These are phyloP conservation scores for Cephus runcator DNA, from an alignment of 2,888 invertebrate species.

Conservation along the genomic window DNA sequence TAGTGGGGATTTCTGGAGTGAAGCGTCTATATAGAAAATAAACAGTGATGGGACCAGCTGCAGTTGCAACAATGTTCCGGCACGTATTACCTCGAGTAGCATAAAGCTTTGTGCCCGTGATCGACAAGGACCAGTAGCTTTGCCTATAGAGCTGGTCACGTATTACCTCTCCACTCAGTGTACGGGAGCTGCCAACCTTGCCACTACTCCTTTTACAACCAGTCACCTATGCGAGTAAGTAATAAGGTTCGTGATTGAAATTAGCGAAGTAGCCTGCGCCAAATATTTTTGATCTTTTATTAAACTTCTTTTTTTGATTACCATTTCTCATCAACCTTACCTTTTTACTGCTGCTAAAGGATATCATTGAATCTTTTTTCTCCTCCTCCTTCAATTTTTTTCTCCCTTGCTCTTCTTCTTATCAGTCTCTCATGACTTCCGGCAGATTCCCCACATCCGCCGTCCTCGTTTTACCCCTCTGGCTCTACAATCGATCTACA, in stretches of 20 bases:
- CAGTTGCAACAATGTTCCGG: slow-evolving; percentile 6
- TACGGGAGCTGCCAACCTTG: slow-evolving; percentile 10
- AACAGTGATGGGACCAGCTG: not conserved
- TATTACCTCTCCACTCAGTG: slow-evolving; percentile 41
- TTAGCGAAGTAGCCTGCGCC: not conserved
- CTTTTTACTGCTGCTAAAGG: not conserved
- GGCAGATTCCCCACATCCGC: not conserved
- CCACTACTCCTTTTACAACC: slow-evolving; percentile 11
- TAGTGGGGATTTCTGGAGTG: not conserved
- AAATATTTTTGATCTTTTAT: not conserved
- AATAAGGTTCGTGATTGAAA: not conserved
- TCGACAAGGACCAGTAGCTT: slow-evolving; percentile 5
- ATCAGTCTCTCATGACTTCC: not conserved
- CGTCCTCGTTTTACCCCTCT: not conserved
- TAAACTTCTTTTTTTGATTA: not conserved
- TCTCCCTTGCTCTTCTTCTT: not conserved
- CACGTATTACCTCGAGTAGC: slow-evolving; percentile 17
- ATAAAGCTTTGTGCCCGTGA: not conserved
- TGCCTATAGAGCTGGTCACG: slow-evolving; percentile 51
- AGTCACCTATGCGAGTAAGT: not conserved
- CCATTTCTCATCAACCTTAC: not conserved
- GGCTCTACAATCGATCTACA: not conserved
- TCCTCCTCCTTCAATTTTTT: not conserved
- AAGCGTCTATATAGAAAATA: not conserved
- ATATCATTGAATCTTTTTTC: not conserved